These are phyloP conservation scores for Amphipoea lucens DNA, from an alignment of 2,888 invertebrate species.

Conservation along the genomic window DNA sequence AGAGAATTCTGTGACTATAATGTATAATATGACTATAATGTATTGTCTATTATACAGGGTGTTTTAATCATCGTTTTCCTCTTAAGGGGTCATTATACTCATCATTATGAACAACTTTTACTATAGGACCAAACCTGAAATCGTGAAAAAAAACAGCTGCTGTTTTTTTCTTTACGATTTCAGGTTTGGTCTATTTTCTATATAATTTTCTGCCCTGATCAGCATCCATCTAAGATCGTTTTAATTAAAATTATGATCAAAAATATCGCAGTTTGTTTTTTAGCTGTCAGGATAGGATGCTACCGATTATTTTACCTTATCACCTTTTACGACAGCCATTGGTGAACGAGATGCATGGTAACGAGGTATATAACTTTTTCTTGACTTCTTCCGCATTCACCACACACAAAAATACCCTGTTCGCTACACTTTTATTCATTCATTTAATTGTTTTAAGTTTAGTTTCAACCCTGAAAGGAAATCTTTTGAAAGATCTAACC, in stretches of 20 bases:
- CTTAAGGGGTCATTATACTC: too few relatives aligned
- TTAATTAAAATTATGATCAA: too few relatives aligned
- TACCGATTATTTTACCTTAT: neutral
- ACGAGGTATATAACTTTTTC: neutral
- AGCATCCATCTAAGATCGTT: too few relatives aligned
- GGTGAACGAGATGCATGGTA: neutral
- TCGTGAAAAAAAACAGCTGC: too few relatives aligned
- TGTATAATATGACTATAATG: neutral
- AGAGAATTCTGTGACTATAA: too few relatives aligned
- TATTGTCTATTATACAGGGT: conserved; percentile 4
- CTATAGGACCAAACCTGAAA: too few relatives aligned
- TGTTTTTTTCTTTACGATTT: too few relatives aligned
- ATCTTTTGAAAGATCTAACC: neutral
- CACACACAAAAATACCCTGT: neutral
- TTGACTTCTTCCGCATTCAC: neutral
- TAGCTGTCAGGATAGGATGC: too few relatives aligned
- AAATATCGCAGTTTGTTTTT: neutral
- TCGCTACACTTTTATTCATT: neutral
- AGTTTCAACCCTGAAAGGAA: neutral
- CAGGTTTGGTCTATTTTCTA: too few relatives aligned
- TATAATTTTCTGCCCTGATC: too few relatives aligned
- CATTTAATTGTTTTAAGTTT: neutral
- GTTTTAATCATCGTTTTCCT: too few relatives aligned
- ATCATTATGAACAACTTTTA: too few relatives aligned
- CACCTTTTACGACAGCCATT: neutral